Evolutionary conservation across 2,797 vertebrate genomes (phyloP).

Genomic region (Coregonus sp.): DNA sequence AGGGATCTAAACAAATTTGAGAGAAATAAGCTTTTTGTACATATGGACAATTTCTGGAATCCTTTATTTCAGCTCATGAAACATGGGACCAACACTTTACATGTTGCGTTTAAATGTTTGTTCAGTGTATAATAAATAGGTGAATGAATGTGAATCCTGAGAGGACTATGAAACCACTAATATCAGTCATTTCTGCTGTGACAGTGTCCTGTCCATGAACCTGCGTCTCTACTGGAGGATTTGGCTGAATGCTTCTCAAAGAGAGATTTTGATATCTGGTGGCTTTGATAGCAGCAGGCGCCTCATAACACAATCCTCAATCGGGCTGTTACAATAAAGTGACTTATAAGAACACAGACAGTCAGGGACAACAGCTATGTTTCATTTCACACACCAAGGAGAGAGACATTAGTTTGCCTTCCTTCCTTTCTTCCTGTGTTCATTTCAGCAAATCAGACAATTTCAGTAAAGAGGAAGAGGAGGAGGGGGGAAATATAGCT

Average conservation of each 20-base stretch:
- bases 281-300: not conserved
- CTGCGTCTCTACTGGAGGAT: not conserved
- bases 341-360: slow-evolving; percentile 53
- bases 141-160: not conserved
- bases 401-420: slow-evolving; percentile 41
- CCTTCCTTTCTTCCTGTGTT: slow-evolving; percentile 46
- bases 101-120: too few species aligned
- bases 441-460: slow-evolving; percentile 47
- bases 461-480: not conserved
- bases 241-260: not conserved
- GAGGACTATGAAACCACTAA: not conserved
- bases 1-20: too few species aligned
- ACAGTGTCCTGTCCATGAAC: not conserved
- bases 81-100: too few species aligned
- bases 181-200: slow-evolving; percentile 1
- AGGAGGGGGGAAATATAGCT: not conserved
- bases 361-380: slow-evolving; percentile 54
- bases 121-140: not conserved
- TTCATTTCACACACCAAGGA: slow-evolving; percentile 56
- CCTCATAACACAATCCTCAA: slow-evolving; percentile 55
- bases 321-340: slow-evolving; percentile 59
- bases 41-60: too few species aligned
- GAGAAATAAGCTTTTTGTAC: too few species aligned
- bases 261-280: slow-evolving; percentile 3
- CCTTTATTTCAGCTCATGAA: too few species aligned